Evolutionary conservation across 2,113 vertebrate genomes (phyloP).

Genomic region (Daubentonia madagascariensis): DNA sequence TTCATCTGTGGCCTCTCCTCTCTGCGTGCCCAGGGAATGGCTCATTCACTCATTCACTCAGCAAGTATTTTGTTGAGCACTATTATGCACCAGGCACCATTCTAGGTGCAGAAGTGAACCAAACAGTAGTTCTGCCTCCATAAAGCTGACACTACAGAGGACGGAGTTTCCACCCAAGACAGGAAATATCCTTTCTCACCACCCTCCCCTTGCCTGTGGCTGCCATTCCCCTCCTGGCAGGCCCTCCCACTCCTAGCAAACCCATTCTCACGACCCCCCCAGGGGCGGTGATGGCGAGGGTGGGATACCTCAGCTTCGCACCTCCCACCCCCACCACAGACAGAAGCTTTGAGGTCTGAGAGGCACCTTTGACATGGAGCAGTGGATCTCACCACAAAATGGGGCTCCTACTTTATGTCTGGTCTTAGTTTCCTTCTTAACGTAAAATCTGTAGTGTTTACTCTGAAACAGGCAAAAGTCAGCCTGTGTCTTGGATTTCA

Average conservation of each 20-base stretch:
- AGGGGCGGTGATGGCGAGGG: fast-evolving
- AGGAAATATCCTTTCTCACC: fast-evolving
- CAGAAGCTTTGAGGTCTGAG: background rate
- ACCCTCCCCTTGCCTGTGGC: background rate
- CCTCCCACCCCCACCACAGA: fast-evolving
- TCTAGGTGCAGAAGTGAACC: background rate
- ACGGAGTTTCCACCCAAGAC: fast-evolving
- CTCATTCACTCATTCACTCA: background rate
- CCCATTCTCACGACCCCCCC: background rate
- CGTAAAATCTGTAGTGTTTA: background rate
- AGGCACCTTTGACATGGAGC: fast-evolving
- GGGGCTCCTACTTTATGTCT: background rate
- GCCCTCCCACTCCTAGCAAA: too few relatives aligned
- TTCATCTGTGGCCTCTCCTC: background rate
- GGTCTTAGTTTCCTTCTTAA: background rate
- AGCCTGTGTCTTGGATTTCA: background rate
- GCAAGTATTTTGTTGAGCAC: background rate
- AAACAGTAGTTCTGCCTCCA: background rate
- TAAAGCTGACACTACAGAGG: fast-evolving
- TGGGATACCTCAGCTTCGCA: fast-evolving
- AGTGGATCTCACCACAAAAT: fast-evolving
- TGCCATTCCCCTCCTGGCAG: background rate
- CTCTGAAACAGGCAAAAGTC: background rate
- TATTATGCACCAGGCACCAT: background rate
- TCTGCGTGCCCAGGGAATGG: fast-evolving